These are phyloP conservation scores for Triops longicaudatus DNA, from an alignment of 1,140 invertebrate species.

Conservation along the genomic window DNA sequence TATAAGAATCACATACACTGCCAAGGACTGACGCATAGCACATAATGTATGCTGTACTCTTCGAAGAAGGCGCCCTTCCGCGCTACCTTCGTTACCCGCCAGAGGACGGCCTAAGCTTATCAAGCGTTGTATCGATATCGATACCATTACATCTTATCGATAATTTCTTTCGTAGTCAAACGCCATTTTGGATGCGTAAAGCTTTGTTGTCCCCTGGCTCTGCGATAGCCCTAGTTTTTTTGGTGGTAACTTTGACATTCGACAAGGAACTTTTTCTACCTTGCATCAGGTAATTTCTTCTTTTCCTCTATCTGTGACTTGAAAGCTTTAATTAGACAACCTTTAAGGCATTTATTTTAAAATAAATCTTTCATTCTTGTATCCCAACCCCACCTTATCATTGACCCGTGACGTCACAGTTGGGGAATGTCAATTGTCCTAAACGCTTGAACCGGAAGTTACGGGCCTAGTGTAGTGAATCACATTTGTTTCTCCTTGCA, in stretches of 20 bases:
- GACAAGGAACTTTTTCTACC: not conserved
- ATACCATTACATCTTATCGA: not conserved
- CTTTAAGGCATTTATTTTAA: not conserved
- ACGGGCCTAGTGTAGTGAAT: not conserved
- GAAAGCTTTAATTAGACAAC: not conserved
- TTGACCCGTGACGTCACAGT: not conserved
- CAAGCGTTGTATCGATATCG: no score
- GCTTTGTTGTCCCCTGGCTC: not conserved
- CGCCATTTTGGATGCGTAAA: conserved; percentile 16
- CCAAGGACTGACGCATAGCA: no score
- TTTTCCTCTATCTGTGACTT: not conserved
- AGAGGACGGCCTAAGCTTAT: no score
- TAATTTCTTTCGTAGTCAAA: not conserved
- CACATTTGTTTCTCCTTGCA: not conserved
- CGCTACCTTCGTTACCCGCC: no score
- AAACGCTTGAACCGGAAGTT: not conserved
- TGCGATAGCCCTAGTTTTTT: not conserved
- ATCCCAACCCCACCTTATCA: not conserved
- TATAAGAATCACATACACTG: no score
- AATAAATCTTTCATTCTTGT: not conserved
- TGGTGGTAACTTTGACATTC: not conserved
- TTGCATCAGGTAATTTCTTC: not conserved
- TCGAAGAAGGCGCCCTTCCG: no score
- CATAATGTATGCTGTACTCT: no score
- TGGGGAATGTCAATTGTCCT: not conserved